phyloP scores from a whole-genome alignment of 2,888 invertebrate species.

The Drosophila eohydei region DNA sequence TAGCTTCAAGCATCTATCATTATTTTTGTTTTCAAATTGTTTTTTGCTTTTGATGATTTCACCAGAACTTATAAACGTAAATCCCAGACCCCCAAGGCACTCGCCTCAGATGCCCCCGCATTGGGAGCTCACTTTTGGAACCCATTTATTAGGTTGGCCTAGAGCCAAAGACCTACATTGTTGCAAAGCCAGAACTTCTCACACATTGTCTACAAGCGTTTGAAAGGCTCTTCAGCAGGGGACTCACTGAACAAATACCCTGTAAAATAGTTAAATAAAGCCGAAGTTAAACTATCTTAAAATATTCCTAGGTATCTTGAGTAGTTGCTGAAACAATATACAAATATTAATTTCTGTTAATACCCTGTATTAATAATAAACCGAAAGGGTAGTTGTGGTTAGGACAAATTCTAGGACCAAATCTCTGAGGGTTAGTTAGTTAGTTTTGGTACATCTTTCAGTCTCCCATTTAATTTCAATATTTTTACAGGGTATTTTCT shows the following conservation, averaged over 20 bases:
- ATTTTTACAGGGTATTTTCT: conserved; percentile 14
- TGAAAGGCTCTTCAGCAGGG: conserved; percentile 24
- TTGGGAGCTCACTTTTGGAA: conserved; percentile 16
- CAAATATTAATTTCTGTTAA: too few species aligned
- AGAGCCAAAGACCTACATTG: conserved; percentile 43
- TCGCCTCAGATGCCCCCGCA: background rate
- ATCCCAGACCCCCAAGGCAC: conserved; percentile 38
- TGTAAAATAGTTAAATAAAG: background rate
- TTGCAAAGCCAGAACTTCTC: conserved; percentile 39
- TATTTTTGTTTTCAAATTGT: conserved; percentile 20
- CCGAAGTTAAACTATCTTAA: background rate
- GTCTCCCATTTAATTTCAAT: background rate
- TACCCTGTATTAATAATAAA: background rate
- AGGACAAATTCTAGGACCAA: background rate
- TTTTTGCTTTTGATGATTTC: conserved; percentile 31
- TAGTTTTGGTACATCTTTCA: background rate
- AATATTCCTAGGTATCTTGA: background rate
- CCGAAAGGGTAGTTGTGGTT: background rate
- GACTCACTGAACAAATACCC: conserved; percentile 38
- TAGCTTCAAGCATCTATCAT: conserved; percentile 32
- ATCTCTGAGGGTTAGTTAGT: background rate
- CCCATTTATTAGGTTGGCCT: conserved; percentile 32
- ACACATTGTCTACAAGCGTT: conserved; percentile 28
- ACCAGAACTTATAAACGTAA: conserved; percentile 25
- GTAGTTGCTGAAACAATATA: too few species aligned